A percentile compares a stretch with the other conserved stretches of the same genome.
Conservation (phyloP, 2,113 vertebrate genomes). For the Lota lota region DNA sequence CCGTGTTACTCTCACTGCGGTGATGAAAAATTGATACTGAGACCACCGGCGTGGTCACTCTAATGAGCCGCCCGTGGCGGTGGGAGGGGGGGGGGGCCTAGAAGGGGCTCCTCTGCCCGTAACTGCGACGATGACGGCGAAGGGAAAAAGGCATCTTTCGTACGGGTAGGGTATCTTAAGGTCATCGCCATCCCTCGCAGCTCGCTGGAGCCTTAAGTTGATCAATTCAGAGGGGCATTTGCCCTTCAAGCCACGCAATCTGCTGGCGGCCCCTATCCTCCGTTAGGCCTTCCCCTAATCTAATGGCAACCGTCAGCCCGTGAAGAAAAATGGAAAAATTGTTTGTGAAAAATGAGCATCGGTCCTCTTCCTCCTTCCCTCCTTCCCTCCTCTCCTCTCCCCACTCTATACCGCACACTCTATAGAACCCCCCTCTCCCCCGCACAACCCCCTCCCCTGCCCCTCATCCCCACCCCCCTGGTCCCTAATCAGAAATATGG, state of each 20-base stretch:
- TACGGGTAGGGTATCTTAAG: slow-evolving; percentile 66
- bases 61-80: slow-evolving; percentile 35
- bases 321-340: slow-evolving; percentile 75
- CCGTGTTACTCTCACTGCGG: neutral
- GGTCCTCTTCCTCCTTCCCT: slow-evolving; percentile 49
- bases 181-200: slow-evolving; percentile 70
- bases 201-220: slow-evolving; percentile 71
- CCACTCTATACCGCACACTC: too few species aligned
- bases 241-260: slow-evolving; percentile 76
- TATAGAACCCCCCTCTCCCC: too few species aligned
- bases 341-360: slow-evolving; percentile 75
- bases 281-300: slow-evolving; percentile 70
- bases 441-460: slow-evolving; percentile 1
- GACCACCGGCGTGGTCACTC: slow-evolving; percentile 19
- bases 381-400: too few species aligned
- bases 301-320: slow-evolving; percentile 77
- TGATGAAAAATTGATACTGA: slow-evolving; percentile 40
- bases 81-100: too few species aligned
- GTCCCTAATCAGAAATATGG: slow-evolving; percentile 68
- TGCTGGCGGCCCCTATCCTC: slow-evolving; percentile 69
- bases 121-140: slow-evolving; percentile 35
- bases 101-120: slow-evolving; percentile 4
- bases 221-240: slow-evolving; percentile 77
- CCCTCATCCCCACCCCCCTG: neutral
- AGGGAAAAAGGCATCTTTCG: slow-evolving; percentile 64